Evolutionary conservation across 2,113 vertebrate genomes (phyloP), one percentile per base, ranked within the genome.

Genomic region (Sturnira hondurensis): DNA sequence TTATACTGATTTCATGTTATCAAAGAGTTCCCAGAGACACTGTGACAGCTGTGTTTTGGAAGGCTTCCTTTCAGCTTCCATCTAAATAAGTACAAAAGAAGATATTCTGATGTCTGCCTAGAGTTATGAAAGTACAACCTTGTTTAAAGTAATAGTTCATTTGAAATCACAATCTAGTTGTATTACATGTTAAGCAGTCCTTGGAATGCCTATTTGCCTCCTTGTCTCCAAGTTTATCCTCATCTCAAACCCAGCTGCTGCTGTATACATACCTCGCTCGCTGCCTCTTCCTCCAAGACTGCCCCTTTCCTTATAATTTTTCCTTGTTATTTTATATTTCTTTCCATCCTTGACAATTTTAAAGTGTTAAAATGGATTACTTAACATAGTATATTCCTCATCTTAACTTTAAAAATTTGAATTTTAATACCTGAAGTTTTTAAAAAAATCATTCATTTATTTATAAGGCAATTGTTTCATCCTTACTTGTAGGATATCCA

Each of bases 191-290:
- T 47, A 17, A 88, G 22, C 5, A 26, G 10, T 28, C 6, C 52
- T 88, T 52, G 4, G 22, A 78, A 24, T 31, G 15, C 56, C 52
- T 65, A 11, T 12, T 38, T 52, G 38, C 15, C 26, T 58, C 73
- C 83, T 76, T 47, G 38, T 74, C 28, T 31, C 68, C n/a, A 22
- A 10, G 31, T 31, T 11, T 41, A 47, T 31, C 24, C 9, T 28
- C 63, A 1, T 86, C 36, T 92, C 22, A 13, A 10, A 28, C 52
- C 38, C 28, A 9, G 22, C 28, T 54, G 16, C 26, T 47, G 22
- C 50, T 20, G 4, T 12, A 4, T 1, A 7, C 3, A 3, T 68
- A 10, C 28, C 8, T 47, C 0, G 1, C 8, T 47, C 0, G 1
- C 12, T 77, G 14, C 33, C 24, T 67, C 6, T 41, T 43, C 15